Evolutionary conservation across 2,797 vertebrate species (phyloP).

Genomic region (Chelon labrosus): DNA sequence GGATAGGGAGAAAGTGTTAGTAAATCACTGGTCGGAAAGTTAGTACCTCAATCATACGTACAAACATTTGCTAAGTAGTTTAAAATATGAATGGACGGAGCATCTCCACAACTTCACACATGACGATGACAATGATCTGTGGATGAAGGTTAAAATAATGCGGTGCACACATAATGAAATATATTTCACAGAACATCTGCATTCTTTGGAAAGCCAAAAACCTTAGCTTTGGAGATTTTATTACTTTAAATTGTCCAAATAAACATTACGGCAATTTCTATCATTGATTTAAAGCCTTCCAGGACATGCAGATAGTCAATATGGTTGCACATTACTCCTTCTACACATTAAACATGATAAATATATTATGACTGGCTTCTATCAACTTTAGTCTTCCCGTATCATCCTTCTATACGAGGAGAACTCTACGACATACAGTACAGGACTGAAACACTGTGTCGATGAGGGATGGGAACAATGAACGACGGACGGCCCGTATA

Average conservation of each 20-base stretch:
- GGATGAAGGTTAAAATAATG: constrained; percentile 15
- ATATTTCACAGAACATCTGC: constrained; percentile 18
- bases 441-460: neutral
- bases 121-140: constrained; percentile 26
- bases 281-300: neutral
- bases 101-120: constrained; percentile 1
- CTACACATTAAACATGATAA: neutral
- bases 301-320: constrained; percentile 15
- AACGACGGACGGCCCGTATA: neutral
- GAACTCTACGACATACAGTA: constrained; percentile 25
- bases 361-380: neutral
- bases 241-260: neutral
- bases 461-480: constrained; percentile 12
- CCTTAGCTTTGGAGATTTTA: neutral
- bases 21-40: neutral
- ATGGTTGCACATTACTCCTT: neutral
- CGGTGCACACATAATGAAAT: neutral
- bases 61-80: neutral
- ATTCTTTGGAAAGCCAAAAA: neutral
- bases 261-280: neutral
- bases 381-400: neutral
- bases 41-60: neutral
- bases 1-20: neutral
- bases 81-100: neutral
- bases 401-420: neutral